A percentile compares a stretch with the other conserved stretches of the same genome.
These are phyloP conservation scores for Malthinus seriepunctatus DNA, from an alignment of 2,888 invertebrate species.

Conservation along the genomic window DNA sequence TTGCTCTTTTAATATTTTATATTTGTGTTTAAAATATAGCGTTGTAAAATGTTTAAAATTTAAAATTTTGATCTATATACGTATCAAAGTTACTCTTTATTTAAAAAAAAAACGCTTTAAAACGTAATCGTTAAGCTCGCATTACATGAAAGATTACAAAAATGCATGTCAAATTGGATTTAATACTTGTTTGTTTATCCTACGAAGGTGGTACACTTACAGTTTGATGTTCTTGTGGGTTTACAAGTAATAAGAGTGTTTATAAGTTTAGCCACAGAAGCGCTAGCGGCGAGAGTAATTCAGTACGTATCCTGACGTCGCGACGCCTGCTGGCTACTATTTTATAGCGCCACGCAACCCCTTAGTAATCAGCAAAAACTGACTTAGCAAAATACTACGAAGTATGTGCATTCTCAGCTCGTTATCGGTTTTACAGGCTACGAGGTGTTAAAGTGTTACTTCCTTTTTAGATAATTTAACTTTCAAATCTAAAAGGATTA, in stretches of 20 bases:
- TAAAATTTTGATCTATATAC: no score
- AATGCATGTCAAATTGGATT: background rate
- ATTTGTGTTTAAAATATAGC: no score
- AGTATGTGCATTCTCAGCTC: constrained; percentile 15
- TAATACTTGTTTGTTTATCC: constrained; percentile 17
- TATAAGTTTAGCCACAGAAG: constrained; percentile 27
- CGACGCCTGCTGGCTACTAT: constrained; percentile 25
- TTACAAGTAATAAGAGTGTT: constrained; percentile 26
- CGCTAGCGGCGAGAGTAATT: constrained; percentile 22
- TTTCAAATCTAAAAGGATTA: constrained; percentile 4
- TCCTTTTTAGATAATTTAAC: constrained; percentile 1
- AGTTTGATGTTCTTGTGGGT: constrained; percentile 24
- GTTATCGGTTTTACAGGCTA: constrained; percentile 17
- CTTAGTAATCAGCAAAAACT: constrained; percentile 26
- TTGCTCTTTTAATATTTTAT: no score
- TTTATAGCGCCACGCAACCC: constrained; percentile 26
- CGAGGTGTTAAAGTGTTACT: constrained; percentile 18
- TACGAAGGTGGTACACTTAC: constrained; percentile 12
- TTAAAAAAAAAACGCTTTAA: no score
- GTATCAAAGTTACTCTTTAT: no score
- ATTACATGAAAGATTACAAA: no score
- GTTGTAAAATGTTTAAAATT: no score
- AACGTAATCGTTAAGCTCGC: no score
- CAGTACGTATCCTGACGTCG: constrained; percentile 25
- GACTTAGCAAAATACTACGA: constrained; percentile 16